Percentiles rank a stretch among this genome's conserved stretches.
phyloP scores from a whole-genome alignment of 1,140 invertebrate species.

The Schlechtendalia chinensis region DNA sequence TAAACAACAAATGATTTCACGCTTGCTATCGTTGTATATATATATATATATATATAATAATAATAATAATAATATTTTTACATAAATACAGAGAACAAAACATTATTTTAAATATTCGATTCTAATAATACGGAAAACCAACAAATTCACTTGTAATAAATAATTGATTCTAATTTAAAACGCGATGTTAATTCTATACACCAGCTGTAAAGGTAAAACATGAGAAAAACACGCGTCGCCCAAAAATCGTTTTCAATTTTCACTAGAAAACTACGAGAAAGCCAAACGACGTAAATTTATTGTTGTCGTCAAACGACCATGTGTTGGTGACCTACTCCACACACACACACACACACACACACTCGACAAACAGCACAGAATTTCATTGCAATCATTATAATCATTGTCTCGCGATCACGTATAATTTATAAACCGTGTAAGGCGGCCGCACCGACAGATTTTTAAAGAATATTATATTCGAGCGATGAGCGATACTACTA shows the following conservation, averaged over 20 bases:
- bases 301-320: conserved; percentile 20
- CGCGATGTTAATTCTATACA: background rate
- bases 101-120: background rate
- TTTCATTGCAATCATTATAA: conserved; percentile 28
- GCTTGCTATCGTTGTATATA: background rate
- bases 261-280: conserved; percentile 17
- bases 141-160: background rate
- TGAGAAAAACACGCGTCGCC: background rate
- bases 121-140: background rate
- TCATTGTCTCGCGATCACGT: conserved; percentile 28
- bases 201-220: background rate
- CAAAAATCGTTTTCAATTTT: background rate
- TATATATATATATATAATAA: too few relatives aligned
- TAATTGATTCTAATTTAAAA: background rate
- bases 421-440: conserved; percentile 24
- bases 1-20: background rate
- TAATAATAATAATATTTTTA: too few relatives aligned
- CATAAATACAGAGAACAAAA: background rate
- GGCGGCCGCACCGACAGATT: background rate
- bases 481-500: background rate
- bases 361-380: background rate
- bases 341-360: background rate
- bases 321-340: conserved; percentile 40
- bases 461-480: conserved; percentile 34
- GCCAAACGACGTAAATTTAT: conserved; percentile 12